Percentiles rank a stretch among this genome's conserved stretches.
Evolutionary conservation across 2,113 vertebrate genomes (phyloP).

Genomic region (Entelurus aequoreus): DNA sequence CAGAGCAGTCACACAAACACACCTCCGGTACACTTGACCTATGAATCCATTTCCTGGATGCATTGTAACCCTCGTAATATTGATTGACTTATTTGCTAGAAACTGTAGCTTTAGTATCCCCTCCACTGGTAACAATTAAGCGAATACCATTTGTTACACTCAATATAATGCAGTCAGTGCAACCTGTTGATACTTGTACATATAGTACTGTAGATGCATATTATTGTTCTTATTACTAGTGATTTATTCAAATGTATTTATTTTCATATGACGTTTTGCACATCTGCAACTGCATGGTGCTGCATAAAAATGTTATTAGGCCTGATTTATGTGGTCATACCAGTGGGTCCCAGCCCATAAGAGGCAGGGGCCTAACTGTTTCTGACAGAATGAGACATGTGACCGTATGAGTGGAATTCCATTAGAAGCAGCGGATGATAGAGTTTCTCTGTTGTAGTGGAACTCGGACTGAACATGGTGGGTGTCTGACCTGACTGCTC

Average conservation of each 20-base stretch:
- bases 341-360: constrained; percentile 34
- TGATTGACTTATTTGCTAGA: not conserved
- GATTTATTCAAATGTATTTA: not conserved
- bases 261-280: not conserved
- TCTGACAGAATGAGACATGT: constrained; percentile 63
- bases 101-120: no score
- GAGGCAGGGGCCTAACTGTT: constrained; percentile 41
- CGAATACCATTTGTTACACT: not conserved
- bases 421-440: constrained; percentile 49
- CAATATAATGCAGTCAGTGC: no score
- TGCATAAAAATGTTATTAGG: not conserved
- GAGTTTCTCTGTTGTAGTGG: constrained; percentile 54
- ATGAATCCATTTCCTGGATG: not conserved
- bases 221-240: no score
- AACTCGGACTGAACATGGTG: constrained; percentile 37
- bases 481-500: constrained; percentile 52
- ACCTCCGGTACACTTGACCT: not conserved
- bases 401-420: constrained; percentile 59
- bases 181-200: no score
- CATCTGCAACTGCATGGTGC: not conserved
- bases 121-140: not conserved
- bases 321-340: constrained; percentile 26
- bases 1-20: no score
- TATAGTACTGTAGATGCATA: no score
- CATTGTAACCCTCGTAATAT: not conserved